Conservation (phyloP, 2,113 vertebrate species). For the Herpetotheres cachinnans region DNA sequence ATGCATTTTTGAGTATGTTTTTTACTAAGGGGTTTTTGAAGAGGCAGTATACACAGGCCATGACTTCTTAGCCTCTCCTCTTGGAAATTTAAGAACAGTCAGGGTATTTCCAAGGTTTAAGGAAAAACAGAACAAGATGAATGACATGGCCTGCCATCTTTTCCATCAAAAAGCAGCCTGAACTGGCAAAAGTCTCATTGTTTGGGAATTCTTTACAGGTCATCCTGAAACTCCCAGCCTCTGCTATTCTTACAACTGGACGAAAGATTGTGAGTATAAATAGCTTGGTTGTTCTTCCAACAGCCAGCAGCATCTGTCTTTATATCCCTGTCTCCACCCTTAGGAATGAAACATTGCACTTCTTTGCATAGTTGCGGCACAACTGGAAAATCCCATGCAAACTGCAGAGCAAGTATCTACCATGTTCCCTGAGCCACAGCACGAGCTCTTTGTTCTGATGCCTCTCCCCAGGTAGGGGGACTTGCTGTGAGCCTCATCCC, state of each 20-base stretch:
- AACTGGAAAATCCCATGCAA: neutral
- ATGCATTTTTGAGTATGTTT: neutral
- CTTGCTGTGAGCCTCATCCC: neutral
- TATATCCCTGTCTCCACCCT: neutral
- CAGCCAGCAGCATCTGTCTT: slow-evolving; percentile 6
- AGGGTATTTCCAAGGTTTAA: neutral
- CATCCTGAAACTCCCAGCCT: neutral
- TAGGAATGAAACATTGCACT: neutral
- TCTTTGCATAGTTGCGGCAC: neutral
- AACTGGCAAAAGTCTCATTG: neutral
- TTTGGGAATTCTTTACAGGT: neutral
- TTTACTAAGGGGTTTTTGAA: neutral
- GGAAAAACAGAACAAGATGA: neutral
- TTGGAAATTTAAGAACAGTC: neutral
- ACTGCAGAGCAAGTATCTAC: neutral
- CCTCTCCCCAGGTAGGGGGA: neutral
- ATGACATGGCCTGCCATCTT: neutral
- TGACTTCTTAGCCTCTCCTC: neutral
- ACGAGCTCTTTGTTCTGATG: neutral
- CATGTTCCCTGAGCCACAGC: fast-evolving
- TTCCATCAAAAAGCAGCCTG: neutral
- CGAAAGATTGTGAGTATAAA: neutral
- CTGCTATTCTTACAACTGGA: neutral
- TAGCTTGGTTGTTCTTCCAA: neutral
- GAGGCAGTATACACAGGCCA: neutral